Percentiles rank a stretch among this genome's conserved stretches.
Evolutionary conservation across 2,113 vertebrate species (phyloP).

Genomic region (Myiozetetes cayanensis): DNA sequence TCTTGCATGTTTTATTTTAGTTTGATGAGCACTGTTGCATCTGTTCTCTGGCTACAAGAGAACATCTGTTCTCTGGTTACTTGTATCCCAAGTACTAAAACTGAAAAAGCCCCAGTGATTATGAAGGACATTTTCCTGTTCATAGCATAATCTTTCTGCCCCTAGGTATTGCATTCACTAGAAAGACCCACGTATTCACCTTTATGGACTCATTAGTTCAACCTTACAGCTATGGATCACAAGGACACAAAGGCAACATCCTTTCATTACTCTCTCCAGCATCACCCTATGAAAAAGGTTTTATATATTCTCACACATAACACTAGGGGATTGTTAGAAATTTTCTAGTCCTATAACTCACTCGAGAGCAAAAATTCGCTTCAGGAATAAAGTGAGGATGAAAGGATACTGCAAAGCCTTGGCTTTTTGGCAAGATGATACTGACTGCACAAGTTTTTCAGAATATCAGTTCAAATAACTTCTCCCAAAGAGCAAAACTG

Average conservation of each 20-base stretch:
- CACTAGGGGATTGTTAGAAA: not conserved
- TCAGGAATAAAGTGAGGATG: not conserved
- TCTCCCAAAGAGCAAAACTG: not conserved
- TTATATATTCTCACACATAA: not conserved
- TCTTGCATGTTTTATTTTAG: not conserved
- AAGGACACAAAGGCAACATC: not conserved
- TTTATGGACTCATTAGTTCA: not conserved
- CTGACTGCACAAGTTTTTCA: not conserved
- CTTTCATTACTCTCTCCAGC: not conserved
- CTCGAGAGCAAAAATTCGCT: not conserved
- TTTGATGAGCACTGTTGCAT: not conserved
- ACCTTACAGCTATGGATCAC: not conserved
- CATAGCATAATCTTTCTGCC: not conserved
- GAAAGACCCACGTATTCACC: fast-evolving
- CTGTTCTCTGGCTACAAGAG: not conserved
- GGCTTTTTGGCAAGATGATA: not conserved
- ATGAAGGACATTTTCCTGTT: not conserved
- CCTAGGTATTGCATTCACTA: not conserved
- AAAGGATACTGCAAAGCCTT: not conserved
- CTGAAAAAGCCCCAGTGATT: not conserved
- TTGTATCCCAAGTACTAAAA: not conserved
- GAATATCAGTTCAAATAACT: not conserved
- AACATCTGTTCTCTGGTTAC: too few relatives aligned
- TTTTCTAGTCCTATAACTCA: not conserved
- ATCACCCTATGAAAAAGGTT: not conserved